Conservation (phyloP, 1,140 invertebrate genomes). For the Calephelis nemesis region DNA sequence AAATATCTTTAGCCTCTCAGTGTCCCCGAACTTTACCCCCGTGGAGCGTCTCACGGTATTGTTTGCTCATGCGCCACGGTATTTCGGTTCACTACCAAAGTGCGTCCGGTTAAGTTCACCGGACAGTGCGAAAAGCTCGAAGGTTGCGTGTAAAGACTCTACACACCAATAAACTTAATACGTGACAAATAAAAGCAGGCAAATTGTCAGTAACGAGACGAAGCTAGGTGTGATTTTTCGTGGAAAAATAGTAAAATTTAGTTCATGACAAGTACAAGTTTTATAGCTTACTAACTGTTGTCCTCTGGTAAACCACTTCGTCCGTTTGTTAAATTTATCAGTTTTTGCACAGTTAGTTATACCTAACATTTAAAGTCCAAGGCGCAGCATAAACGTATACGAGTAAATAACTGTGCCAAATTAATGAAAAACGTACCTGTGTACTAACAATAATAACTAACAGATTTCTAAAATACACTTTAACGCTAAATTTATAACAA, state of each 20-base stretch:
- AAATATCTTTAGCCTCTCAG: slow-evolving; percentile 11
- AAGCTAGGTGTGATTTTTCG: neutral
- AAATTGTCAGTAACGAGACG: neutral
- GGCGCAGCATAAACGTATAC: no score
- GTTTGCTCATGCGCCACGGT: slow-evolving; percentile 50
- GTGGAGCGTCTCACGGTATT: slow-evolving; percentile 52
- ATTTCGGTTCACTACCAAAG: slow-evolving; percentile 49
- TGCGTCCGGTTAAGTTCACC: slow-evolving; percentile 47
- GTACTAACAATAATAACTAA: no score
- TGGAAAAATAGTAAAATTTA: neutral
- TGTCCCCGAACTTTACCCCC: slow-evolving; percentile 40
- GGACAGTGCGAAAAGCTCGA: slow-evolving; percentile 51
- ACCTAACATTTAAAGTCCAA: no score
- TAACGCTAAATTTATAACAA: no score
- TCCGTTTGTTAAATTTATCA: neutral
- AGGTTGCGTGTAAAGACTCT: slow-evolving; percentile 31
- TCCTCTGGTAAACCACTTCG: no score
- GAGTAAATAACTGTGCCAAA: no score
- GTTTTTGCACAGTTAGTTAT: neutral
- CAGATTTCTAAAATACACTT: no score
- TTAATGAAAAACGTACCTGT: no score
- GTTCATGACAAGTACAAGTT: neutral
- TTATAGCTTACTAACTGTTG: neutral
- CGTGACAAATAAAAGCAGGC: slow-evolving; percentile 13
- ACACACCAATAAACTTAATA: slow-evolving; percentile 27